phyloP scores from a whole-genome alignment of 2,113 vertebrate species.

The Polyodon spathula region DNA sequence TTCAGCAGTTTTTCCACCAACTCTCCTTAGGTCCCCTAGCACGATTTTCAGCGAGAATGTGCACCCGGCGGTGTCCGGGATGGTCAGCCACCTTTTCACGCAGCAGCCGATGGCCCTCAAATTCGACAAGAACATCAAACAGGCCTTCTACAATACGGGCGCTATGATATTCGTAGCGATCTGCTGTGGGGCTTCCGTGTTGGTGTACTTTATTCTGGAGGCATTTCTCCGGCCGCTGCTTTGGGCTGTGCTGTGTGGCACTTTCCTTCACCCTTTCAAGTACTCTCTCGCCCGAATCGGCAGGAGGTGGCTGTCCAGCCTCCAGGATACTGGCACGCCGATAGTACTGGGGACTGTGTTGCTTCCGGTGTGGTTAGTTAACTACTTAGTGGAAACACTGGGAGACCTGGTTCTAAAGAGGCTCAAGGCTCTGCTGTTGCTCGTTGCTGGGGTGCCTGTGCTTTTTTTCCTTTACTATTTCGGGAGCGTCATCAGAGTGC shows the following conservation, averaged over 20 bases:
- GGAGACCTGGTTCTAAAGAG: conserved; percentile 67
- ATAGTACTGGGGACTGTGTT: conserved; percentile 75
- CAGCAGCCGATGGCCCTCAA: conserved; percentile 69
- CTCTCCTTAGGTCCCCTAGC: conserved; percentile 28
- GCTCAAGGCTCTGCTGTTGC: conserved; percentile 63
- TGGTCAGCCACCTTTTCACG: conserved; percentile 56
- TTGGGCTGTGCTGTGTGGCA: conserved; percentile 92
- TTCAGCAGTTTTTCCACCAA: conserved; percentile 1
- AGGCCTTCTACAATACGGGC: conserved; percentile 96
- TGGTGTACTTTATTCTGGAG: conserved; percentile 93
- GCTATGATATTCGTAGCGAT: conserved; percentile 89
- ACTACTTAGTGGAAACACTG: conserved; percentile 73
- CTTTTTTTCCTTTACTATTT: conserved; percentile 72
- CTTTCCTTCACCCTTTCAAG: conserved; percentile 93
- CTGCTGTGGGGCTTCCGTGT: conserved; percentile 81
- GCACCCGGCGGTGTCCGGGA: conserved; percentile 50
- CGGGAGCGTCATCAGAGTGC: conserved; percentile 76
- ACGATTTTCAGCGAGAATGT: conserved; percentile 56
- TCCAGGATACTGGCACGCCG: conserved; percentile 78
- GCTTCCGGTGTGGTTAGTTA: conserved; percentile 77
- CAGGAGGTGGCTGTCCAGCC: conserved; percentile 76
- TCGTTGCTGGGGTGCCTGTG: conserved; percentile 73
- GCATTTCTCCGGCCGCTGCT: conserved; percentile 91
- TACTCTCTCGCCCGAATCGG: conserved; percentile 77
- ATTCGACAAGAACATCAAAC: conserved; percentile 90